Evolutionary conservation across 2,888 invertebrate species (phyloP).

Genomic region (Caenorhabditis uteleia): DNA sequence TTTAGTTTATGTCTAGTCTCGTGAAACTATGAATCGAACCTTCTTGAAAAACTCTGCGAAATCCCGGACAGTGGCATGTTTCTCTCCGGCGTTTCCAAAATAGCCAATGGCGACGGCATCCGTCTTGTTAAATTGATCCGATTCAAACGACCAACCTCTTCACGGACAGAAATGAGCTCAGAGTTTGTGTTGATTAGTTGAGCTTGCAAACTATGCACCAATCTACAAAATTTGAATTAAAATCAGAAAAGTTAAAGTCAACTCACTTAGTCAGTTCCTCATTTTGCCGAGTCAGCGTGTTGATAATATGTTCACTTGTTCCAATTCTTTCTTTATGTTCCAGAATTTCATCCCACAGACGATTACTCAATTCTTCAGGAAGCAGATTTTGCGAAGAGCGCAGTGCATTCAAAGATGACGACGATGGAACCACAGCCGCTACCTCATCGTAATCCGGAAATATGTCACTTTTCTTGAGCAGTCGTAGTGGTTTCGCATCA

Average conservation of each 20-base stretch:
- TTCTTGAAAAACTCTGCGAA: conserved; percentile 13
- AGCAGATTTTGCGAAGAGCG: too few species aligned
- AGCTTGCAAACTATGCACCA: conserved; percentile 25
- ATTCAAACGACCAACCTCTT: conserved; percentile 26
- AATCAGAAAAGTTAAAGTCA: neutral
- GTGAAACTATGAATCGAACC: too few species aligned
- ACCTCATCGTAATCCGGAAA: too few species aligned
- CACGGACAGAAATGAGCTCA: conserved; percentile 23
- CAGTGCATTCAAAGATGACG: too few species aligned
- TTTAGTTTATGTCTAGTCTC: too few species aligned
- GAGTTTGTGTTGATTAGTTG: conserved; percentile 25
- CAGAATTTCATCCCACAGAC: conserved; percentile 30
- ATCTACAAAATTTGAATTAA: too few species aligned
- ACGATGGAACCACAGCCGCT: too few species aligned
- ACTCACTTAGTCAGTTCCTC: conserved; percentile 28
- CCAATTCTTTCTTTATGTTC: conserved; percentile 24
- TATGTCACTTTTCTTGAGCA: too few species aligned
- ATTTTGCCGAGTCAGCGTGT: conserved; percentile 18
- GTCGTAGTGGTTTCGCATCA: too few species aligned
- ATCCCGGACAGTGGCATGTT: conserved; percentile 8
- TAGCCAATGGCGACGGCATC: conserved; percentile 29
- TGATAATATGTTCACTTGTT: conserved; percentile 6
- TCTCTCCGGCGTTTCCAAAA: conserved; percentile 18
- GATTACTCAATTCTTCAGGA: too few species aligned
- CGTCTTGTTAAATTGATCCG: conserved; percentile 18